Evolutionary conservation across 2,113 vertebrate species (phyloP).

Genomic region (Nymphicus hollandicus): DNA sequence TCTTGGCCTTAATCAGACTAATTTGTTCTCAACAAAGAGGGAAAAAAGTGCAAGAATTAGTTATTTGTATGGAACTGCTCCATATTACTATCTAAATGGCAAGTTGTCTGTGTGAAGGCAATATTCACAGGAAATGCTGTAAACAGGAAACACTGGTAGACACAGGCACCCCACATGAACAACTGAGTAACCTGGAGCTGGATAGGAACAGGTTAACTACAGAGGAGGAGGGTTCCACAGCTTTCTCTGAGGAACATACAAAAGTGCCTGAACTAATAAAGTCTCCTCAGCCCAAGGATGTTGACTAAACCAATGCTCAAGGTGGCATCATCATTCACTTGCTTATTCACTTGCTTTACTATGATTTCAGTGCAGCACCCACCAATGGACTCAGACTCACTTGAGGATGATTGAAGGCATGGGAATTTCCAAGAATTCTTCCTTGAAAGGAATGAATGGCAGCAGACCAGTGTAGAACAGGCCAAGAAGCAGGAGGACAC

Average conservation of each 20-base stretch:
- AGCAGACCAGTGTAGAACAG: conserved; percentile 96
- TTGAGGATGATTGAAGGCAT: conserved; percentile 96
- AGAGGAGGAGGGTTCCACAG: background rate
- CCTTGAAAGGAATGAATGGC: conserved; percentile 91
- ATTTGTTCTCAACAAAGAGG: background rate
- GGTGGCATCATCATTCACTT: background rate
- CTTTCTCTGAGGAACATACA: background rate
- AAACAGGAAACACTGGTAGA: background rate
- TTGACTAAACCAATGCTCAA: background rate
- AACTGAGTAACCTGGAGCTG: background rate
- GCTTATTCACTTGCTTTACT: background rate
- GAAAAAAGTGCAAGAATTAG: background rate
- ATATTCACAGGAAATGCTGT: background rate
- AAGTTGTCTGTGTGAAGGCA: background rate
- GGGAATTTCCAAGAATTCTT: conserved; percentile 96
- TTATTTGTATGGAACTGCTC: background rate
- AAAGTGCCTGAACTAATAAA: background rate
- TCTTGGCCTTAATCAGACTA: background rate
- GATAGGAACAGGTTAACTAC: background rate
- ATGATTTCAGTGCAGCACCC: background rate
- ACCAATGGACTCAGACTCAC: conserved; percentile 70
- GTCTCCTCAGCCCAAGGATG: background rate
- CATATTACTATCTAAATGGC: accelerated
- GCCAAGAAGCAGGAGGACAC: conserved; percentile 89
- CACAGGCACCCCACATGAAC: background rate